phyloP scores from a whole-genome alignment of 64 coral and sea anemone species.

The Stichodactyla mertensii region DNA sequence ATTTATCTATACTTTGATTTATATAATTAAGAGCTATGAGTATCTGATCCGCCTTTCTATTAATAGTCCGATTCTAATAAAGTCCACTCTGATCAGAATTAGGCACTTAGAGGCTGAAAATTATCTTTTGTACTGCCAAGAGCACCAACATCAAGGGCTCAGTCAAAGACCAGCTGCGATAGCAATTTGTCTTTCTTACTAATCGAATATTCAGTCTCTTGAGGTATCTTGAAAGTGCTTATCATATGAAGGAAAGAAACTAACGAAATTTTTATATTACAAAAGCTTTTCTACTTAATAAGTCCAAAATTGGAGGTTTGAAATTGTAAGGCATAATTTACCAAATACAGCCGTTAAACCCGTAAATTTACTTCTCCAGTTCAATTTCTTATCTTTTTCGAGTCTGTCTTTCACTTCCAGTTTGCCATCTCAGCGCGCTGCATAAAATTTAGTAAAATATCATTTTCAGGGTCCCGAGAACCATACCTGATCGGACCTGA shows the following conservation, averaged over 20 bases:
- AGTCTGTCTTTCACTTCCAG: background rate
- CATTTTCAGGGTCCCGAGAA: background rate
- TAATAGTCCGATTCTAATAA: too few species aligned
- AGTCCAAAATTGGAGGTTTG: conserved; percentile 13
- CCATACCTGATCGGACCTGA: background rate
- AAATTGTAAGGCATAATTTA: background rate
- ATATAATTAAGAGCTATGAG: background rate
- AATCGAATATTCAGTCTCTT: background rate
- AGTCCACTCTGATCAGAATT: too few species aligned
- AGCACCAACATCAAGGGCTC: too few species aligned
- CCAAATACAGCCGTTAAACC: background rate
- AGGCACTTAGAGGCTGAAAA: too few species aligned
- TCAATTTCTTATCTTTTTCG: background rate
- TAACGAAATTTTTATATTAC: conserved; percentile 12
- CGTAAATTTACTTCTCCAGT: background rate
- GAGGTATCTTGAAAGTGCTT: background rate
- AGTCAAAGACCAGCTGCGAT: too few species aligned
- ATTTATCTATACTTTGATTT: background rate
- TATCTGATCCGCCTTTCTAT: background rate
- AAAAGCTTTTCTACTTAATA: conserved; percentile 18
- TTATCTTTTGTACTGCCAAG: too few species aligned
- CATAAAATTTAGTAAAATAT: background rate
- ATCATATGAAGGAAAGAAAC: background rate
- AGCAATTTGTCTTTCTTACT: too few species aligned
- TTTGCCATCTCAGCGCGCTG: background rate